Percentiles rank a stretch among this genome's conserved stretches.
Evolutionary conservation across 2,888 invertebrate species (phyloP).

Genomic region (Synergus laeviventris): DNA sequence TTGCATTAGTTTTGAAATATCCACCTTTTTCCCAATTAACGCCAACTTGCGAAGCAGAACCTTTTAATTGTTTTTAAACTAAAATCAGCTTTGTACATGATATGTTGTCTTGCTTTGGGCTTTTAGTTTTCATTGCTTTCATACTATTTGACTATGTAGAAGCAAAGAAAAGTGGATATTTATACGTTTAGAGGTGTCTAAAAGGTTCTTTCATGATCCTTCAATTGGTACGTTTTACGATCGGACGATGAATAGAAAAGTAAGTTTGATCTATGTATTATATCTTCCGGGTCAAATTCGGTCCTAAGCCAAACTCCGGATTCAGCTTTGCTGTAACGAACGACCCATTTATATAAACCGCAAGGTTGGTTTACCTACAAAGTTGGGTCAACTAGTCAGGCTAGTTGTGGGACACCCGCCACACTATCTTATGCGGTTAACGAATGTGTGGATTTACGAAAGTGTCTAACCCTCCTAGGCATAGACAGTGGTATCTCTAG

Average conservation of each 20-base stretch:
- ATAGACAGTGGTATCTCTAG: not conserved
- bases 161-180: too few species aligned
- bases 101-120: too few species aligned
- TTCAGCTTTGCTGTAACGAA: conserved; percentile 16
- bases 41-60: too few species aligned
- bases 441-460: conserved; percentile 35
- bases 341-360: conserved; percentile 32
- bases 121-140: too few species aligned
- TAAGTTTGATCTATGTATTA: conserved; percentile 8
- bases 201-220: not conserved
- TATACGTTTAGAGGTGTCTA: too few species aligned
- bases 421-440: conserved; percentile 32
- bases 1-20: too few species aligned
- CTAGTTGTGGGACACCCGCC: conserved; percentile 36
- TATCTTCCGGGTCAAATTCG: not conserved
- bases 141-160: too few species aligned
- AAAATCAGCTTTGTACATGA: too few species aligned
- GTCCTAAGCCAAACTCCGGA: conserved; percentile 1
- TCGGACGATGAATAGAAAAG: not conserved
- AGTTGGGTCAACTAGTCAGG: conserved; percentile 38
- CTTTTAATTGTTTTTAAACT: too few species aligned
- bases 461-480: conserved; percentile 7
- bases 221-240: not conserved
- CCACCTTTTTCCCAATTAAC: too few species aligned
- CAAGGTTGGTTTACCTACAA: conserved; percentile 30